phyloP scores from a whole-genome alignment of 2,888 invertebrate species.

The Lepidocyrtoides sp. region DNA sequence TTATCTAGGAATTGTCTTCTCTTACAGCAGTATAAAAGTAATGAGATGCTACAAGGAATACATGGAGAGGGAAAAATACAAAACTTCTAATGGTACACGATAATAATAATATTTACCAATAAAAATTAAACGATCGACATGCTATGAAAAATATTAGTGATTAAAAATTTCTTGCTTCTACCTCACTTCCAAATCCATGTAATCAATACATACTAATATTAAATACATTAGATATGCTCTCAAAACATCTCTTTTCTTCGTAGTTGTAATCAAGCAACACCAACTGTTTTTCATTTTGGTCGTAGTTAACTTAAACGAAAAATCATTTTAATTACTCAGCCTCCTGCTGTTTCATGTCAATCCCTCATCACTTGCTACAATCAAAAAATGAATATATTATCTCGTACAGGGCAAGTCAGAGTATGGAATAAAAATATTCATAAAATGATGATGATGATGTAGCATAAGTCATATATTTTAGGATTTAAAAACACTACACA shows the following conservation, averaged over 20 bases:
- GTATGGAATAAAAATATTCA: constrained; percentile 22
- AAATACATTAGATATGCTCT: not conserved
- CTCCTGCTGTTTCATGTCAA: constrained; percentile 77
- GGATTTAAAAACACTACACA: not conserved
- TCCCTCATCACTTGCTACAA: constrained; percentile 73
- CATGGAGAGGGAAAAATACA: not conserved
- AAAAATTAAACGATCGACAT: constrained; percentile 31
- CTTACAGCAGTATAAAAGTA: constrained; percentile 6
- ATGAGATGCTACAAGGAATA: not conserved
- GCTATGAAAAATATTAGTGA: constrained; percentile 34
- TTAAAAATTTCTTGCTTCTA: constrained; percentile 5
- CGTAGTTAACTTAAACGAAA: constrained; percentile 66
- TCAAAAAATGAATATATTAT: constrained; percentile 67
- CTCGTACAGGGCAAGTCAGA: constrained; percentile 4
- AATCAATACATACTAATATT: constrained; percentile 11
- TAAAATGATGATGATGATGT: constrained; percentile 14
- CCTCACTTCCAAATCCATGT: not conserved
- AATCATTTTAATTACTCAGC: constrained; percentile 75
- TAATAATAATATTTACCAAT: not conserved
- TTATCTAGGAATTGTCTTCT: constrained; percentile 6
- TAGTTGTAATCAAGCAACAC: constrained; percentile 33
- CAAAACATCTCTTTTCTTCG: constrained; percentile 23
- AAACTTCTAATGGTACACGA: no score
- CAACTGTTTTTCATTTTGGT: constrained; percentile 58
- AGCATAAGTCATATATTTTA: constrained; percentile 4